These are phyloP conservation scores for Astur gentilis DNA, from an alignment of 2,113 vertebrate species.

Conservation along the genomic window DNA sequence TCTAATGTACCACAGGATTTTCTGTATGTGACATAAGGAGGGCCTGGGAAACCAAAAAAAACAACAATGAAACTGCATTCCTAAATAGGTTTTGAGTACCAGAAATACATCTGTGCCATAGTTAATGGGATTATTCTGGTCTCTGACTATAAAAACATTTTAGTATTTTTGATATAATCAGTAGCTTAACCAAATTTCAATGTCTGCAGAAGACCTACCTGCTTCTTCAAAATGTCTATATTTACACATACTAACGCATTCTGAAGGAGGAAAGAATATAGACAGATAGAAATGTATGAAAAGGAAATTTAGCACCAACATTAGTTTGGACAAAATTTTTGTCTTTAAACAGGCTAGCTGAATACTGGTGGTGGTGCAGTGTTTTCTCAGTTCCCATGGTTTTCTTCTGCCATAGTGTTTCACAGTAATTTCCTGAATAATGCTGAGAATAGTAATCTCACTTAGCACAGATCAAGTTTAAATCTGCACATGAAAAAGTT, in stretches of 20 bases:
- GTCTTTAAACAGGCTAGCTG: not conserved
- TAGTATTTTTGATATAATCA: not conserved
- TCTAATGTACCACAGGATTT: too few relatives aligned
- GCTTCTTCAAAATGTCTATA: not conserved
- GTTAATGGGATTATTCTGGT: not conserved
- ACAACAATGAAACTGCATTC: not conserved
- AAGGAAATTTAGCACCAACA: not conserved
- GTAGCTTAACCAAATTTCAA: not conserved
- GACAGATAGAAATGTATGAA: not conserved
- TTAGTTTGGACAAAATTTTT: not conserved
- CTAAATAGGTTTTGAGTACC: not conserved
- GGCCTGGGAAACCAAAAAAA: not conserved
- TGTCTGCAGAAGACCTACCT: not conserved
- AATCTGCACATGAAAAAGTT: not conserved
- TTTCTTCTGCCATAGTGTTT: not conserved
- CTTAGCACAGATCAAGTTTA: not conserved
- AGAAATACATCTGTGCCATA: not conserved
- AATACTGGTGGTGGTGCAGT: accelerated
- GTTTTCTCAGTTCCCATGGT: not conserved
- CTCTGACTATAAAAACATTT: not conserved
- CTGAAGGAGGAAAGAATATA: not conserved
- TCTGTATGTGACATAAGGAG: too few relatives aligned
- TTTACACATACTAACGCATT: not conserved
- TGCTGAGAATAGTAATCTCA: not conserved
- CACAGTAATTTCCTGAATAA: not conserved